These are phyloP conservation scores for Ligdia adustata DNA, from an alignment of 2,888 invertebrate species.

Conservation along the genomic window DNA sequence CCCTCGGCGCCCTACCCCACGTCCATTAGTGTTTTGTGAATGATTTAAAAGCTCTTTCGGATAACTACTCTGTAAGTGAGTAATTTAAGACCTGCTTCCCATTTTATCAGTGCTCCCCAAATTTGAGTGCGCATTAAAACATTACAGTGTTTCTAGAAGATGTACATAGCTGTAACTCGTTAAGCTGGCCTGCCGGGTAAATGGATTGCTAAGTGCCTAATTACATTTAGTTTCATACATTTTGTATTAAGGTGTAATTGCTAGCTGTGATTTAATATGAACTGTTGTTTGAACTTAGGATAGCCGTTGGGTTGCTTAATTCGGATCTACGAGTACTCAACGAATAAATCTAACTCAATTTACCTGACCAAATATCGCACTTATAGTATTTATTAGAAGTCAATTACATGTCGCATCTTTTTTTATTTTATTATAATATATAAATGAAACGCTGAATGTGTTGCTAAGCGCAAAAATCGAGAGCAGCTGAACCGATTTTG, in stretches of 20 bases:
- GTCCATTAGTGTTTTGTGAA: conserved; percentile 85
- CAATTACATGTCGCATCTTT: too few relatives aligned
- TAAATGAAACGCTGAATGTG: too few relatives aligned
- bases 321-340: too few relatives aligned
- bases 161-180: conserved; percentile 46
- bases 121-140: conserved; percentile 83
- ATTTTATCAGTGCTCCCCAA: conserved; percentile 83
- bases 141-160: conserved; percentile 63
- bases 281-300: not conserved
- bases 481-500: too few relatives aligned
- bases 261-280: conserved; percentile 16
- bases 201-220: conserved; percentile 52
- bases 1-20: conserved; percentile 63
- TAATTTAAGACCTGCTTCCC: conserved; percentile 83
- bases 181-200: conserved; percentile 48
- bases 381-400: too few relatives aligned
- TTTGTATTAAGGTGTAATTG: conserved; percentile 24
- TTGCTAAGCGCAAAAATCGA: too few relatives aligned
- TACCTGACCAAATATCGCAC: too few relatives aligned
- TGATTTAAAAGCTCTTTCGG: conserved; percentile 85
- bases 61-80: conserved; percentile 84
- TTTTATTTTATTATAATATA: too few relatives aligned
- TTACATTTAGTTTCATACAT: conserved; percentile 27
- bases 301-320: not conserved
- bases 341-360: too few relatives aligned